phyloP scores from a whole-genome alignment of 2,888 invertebrate species.

The Synanthedon formicaeformis region DNA sequence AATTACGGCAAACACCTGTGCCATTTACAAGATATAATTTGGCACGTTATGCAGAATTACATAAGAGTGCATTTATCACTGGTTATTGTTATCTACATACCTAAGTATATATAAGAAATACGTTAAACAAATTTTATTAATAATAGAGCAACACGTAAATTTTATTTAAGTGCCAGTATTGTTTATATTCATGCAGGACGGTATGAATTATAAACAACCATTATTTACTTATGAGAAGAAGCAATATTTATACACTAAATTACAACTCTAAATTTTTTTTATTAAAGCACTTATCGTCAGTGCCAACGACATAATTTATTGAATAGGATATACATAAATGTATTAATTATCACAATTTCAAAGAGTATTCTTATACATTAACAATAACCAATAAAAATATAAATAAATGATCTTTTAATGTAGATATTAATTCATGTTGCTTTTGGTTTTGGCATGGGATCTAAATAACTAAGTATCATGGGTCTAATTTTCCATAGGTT shows the following conservation, averaged over 20 bases:
- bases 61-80: background rate
- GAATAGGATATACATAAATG: too few species aligned
- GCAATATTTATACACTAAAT: slow-evolving; percentile 4
- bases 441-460: too few species aligned
- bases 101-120: background rate
- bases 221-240: slow-evolving; percentile 16
- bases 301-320: too few species aligned
- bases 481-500: too few species aligned
- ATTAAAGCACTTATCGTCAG: too few species aligned
- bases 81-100: background rate
- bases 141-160: background rate
- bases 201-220: slow-evolving; percentile 32
- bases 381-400: too few species aligned
- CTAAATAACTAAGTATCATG: too few species aligned
- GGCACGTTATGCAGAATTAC: background rate
- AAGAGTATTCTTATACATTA: too few species aligned
- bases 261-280: background rate
- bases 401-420: too few species aligned
- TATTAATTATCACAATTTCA: too few species aligned
- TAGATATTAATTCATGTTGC: too few species aligned
- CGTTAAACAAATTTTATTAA: background rate
- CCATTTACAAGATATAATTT: background rate
- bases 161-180: background rate
- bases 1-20: background rate
- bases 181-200: slow-evolving; percentile 15